Conservation (phyloP, 2,113 vertebrate genomes). For the Salvelinus namaycush region DNA sequence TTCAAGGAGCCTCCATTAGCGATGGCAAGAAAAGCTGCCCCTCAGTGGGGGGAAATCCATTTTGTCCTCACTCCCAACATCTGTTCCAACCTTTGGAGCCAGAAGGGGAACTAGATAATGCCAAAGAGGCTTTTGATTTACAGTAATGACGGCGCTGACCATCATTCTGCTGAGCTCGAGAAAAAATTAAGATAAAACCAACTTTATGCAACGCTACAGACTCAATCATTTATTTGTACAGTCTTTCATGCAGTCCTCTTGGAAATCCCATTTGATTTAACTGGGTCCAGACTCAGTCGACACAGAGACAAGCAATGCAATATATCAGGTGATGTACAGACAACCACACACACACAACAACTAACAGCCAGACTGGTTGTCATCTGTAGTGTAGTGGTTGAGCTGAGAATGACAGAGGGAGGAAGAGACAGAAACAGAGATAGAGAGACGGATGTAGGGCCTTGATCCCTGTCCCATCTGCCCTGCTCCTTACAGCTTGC, state of each 20-base stretch:
- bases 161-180: constrained; percentile 60
- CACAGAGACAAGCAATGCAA: no score
- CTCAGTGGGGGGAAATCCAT: constrained; percentile 85
- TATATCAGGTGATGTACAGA: not conserved
- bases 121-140: constrained; percentile 90
- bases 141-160: constrained; percentile 81
- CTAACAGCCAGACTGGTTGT: not conserved
- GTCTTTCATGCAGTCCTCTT: no score
- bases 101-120: constrained; percentile 90
- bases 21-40: constrained; percentile 88
- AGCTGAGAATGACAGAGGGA: not conserved
- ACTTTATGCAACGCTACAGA: constrained; percentile 46
- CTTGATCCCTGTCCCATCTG: constrained; percentile 72
- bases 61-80: constrained; percentile 92
- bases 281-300: not conserved
- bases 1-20: constrained; percentile 91
- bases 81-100: constrained; percentile 87
- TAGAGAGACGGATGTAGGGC: constrained; percentile 28
- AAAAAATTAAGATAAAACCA: constrained; percentile 63
- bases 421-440: constrained; percentile 21
- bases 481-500: constrained; percentile 62
- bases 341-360: not conserved
- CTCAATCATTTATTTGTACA: not conserved
- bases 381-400: no score
- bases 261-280: no score